Base-by-base conservation (phyloP, 92 coral and sea anemone genomes). In the Zoanthus solanderi region DNA sequence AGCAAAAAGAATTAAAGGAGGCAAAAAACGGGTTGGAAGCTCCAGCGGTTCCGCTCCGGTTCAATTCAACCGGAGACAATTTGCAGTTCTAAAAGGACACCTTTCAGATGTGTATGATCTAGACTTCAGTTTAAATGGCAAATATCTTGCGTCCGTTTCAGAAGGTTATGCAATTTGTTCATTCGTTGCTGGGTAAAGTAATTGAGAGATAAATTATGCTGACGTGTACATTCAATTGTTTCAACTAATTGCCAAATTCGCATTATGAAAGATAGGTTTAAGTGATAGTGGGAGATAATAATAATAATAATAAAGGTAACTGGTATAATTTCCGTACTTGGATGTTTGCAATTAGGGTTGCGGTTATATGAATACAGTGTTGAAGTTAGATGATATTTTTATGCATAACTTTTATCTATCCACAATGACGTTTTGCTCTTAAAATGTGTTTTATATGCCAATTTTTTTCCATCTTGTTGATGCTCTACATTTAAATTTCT, bases 51-150 rank as follows among this genome's bases (percentile, higher is more conserved):
- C 72, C 44, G 83, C 47, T 5, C 77, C 72, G 28, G 88, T 90
- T 10, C 91, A 92, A 78, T 78, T 23, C 42, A 96, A 97, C 81
- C 91, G 86, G 47, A 84, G 91, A 77, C 99, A 97, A 74, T 92
- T 86, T 42, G 96, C 98, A 83, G 79, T 94, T 71, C 88, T 97
- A 28, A 97, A 97, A 83, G 99, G 99, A 74, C 99, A 97, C 84
- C 94, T 98, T 14, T 92, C 95, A 50, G 90, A 91, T 84, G 96
- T 97, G 7, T 88, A 88, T 76, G 96, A 95, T 89, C 87, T 97
- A 87, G 98, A 97, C 82, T 95, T 95, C 90, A 97, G 95, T 77
- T 32, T 76, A 78, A 97, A 97, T 75, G 99, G 96, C 78, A 97
- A 97, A 94, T 85, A 83, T 57, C 84, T 97, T 75, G 99, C 97